These are phyloP conservation scores for Trogon surrucura DNA, from an alignment of 2,113 vertebrate genomes.

Conservation along the genomic window DNA sequence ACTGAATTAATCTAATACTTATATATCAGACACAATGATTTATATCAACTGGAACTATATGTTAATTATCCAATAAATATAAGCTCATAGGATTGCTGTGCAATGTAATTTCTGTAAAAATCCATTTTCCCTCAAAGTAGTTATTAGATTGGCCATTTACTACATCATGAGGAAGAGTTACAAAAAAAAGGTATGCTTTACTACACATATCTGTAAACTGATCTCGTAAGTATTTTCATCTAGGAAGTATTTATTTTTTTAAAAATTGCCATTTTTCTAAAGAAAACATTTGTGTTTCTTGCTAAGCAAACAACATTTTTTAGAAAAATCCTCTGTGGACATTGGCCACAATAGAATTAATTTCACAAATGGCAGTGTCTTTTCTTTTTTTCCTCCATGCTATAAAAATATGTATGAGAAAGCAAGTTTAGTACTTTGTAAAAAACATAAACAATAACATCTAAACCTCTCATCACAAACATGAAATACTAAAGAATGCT, in stretches of 20 bases:
- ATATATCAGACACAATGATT: neutral
- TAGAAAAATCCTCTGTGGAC: neutral
- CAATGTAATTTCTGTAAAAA: neutral
- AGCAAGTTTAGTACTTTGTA: neutral
- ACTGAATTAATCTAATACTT: neutral
- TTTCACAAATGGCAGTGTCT: neutral
- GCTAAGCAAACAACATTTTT: neutral
- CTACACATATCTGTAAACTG: neutral
- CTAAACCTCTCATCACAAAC: neutral
- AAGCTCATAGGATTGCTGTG: neutral
- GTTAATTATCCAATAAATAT: slow-evolving; percentile 12
- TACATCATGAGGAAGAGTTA: neutral
- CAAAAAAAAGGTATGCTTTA: neutral
- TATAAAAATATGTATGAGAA: neutral
- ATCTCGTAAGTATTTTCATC: neutral
- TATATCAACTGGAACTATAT: neutral
- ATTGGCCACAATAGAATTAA: neutral
- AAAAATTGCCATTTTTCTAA: neutral
- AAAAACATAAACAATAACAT: neutral
- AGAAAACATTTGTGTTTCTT: neutral
- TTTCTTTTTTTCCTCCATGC: neutral
- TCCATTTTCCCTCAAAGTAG: neutral
- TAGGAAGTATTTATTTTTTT: neutral
- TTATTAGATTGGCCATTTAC: neutral
- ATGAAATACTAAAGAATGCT: neutral